Evolutionary conservation across 2,113 vertebrate genomes (phyloP).

Genomic region (Nibea coibor): DNA sequence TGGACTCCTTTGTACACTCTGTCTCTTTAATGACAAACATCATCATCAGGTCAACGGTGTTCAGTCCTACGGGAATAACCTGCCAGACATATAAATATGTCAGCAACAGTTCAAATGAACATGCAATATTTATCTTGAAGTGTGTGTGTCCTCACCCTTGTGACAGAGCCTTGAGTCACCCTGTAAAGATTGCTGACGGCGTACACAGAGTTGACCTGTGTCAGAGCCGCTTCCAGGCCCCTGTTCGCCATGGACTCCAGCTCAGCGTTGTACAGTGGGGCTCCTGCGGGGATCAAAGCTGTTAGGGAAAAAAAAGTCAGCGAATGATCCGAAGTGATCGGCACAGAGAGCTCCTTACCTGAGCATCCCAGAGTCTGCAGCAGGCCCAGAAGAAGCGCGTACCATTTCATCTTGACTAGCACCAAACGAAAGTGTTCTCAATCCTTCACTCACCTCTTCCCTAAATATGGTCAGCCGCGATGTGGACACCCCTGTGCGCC

Average conservation of each 20-base stretch:
- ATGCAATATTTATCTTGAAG: neutral
- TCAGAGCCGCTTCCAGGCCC: constrained; percentile 61
- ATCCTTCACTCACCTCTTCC: neutral
- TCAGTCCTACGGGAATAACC: constrained; percentile 58
- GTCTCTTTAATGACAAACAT: constrained; percentile 74
- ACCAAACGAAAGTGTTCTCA: constrained; percentile 2
- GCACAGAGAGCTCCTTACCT: constrained; percentile 58
- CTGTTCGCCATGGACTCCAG: constrained; percentile 48
- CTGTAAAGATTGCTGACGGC: constrained; percentile 59
- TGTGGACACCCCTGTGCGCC: neutral
- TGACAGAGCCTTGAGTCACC: constrained; percentile 57
- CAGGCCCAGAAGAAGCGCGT: constrained; percentile 49
- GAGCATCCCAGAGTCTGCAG: constrained; percentile 68
- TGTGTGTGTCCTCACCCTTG: constrained; percentile 45
- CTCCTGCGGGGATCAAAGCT: constrained; percentile 51
- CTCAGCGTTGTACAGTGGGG: constrained; percentile 46
- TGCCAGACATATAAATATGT: constrained; percentile 23
- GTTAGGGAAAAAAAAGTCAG: neutral
- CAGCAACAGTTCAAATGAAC: neutral
- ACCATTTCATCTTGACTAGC: constrained; percentile 62
- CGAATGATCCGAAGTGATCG: neutral
- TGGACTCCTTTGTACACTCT: constrained; percentile 61
- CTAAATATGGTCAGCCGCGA: constrained; percentile 41
- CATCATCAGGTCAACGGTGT: constrained; percentile 68
- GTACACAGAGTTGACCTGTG: constrained; percentile 64